Conservation (phyloP, 1,140 invertebrate genomes). For the Drosophila willistoni region DNA sequence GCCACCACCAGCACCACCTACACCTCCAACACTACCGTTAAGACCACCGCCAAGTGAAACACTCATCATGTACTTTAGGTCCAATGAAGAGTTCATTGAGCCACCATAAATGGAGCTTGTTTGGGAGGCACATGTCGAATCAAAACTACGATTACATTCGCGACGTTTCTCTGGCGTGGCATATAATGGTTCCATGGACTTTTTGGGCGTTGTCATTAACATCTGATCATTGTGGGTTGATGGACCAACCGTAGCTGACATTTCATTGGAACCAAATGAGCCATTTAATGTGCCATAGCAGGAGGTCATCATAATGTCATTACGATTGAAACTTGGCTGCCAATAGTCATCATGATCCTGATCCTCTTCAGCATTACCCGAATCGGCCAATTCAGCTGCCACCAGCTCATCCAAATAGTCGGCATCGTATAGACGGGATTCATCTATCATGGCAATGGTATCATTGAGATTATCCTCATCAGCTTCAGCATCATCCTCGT, state of each 20-base stretch:
- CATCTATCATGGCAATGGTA: slow-evolving; percentile 78
- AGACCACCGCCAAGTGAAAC: slow-evolving; percentile 37
- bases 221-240: slow-evolving; percentile 23
- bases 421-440: slow-evolving; percentile 68
- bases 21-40: slow-evolving; percentile 26
- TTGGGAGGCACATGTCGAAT: slow-evolving; percentile 72
- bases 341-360: slow-evolving; percentile 61
- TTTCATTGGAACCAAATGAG: slow-evolving; percentile 64
- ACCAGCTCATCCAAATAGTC: slow-evolving; percentile 78
- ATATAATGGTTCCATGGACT: slow-evolving; percentile 60
- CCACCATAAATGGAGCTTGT: slow-evolving; percentile 74
- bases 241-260: slow-evolving; percentile 19
- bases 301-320: slow-evolving; percentile 82
- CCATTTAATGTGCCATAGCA: slow-evolving; percentile 76
- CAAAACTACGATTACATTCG: slow-evolving; percentile 75
- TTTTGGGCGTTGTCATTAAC: slow-evolving; percentile 34
- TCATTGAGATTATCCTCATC: slow-evolving; percentile 33
- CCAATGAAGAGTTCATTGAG: slow-evolving; percentile 75
- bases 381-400: slow-evolving; percentile 51
- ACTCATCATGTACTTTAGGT: slow-evolving; percentile 70
- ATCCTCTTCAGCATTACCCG: slow-evolving; percentile 62
- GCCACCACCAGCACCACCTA: slow-evolving; percentile 29
- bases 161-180: slow-evolving; percentile 79
- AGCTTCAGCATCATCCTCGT: slow-evolving; percentile 11
- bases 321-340: slow-evolving; percentile 70